Percentiles rank a stretch among this genome's conserved stretches.
These are phyloP conservation scores for Ophion obscuratus DNA, from an alignment of 2,888 invertebrate genomes.

Conservation along the genomic window DNA sequence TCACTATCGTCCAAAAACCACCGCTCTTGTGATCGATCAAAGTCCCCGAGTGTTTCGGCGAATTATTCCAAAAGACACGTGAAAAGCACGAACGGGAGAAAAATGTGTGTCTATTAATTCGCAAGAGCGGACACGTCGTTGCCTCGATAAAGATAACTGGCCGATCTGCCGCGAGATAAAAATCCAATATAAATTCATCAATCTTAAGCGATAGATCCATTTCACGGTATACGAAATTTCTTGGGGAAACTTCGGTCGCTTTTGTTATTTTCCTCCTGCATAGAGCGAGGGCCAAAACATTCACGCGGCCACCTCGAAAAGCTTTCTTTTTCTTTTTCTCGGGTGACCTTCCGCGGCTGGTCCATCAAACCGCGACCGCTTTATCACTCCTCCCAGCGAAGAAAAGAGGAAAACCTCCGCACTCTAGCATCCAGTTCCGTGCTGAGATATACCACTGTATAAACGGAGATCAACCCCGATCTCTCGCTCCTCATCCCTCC, in stretches of 20 bases:
- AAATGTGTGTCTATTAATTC: not conserved
- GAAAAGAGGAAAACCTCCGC: conserved; percentile 42
- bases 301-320: conserved; percentile 26
- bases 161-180: too few relatives aligned
- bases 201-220: conserved; percentile 7
- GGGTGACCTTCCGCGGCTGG: conserved; percentile 41
- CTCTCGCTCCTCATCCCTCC: not conserved
- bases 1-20: not conserved
- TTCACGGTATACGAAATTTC: not conserved
- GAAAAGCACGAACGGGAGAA: not conserved
- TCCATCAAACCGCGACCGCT: conserved; percentile 32
- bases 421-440: conserved; percentile 26
- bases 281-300: not conserved
- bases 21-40: not conserved
- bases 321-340: conserved; percentile 41
- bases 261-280: not conserved
- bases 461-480: conserved; percentile 19
- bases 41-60: too few relatives aligned
- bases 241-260: not conserved
- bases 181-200: conserved; percentile 16
- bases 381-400: conserved; percentile 53
- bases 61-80: too few relatives aligned
- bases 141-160: not conserved
- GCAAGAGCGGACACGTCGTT: not conserved
- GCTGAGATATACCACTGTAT: conserved; percentile 47